A percentile compares a stretch with the other conserved stretches of the same genome.
Conservation (phyloP, 2,888 invertebrate genomes). For the Watsonalla binaria region DNA sequence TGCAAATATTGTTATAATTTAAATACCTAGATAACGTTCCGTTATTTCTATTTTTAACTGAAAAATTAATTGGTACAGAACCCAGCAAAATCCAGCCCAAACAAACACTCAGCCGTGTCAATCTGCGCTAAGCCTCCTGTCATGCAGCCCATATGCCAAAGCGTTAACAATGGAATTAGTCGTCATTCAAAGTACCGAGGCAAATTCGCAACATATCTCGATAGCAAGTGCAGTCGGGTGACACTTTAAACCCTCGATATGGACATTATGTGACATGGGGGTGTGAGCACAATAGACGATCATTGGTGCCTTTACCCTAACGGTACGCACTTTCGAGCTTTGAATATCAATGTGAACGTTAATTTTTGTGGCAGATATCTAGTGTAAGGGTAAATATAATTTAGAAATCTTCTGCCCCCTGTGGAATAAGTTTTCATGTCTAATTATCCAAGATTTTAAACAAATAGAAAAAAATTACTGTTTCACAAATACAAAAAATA, state of each 20-base stretch:
- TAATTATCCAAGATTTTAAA: no score
- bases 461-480: no score
- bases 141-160: conserved; percentile 68
- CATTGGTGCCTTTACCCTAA: conserved; percentile 59
- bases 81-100: conserved; percentile 12
- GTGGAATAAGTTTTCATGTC: no score
- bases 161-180: conserved; percentile 75
- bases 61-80: neutral
- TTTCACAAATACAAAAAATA: no score
- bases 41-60: no score
- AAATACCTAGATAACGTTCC: no score
- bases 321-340: conserved; percentile 28
- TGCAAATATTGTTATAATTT: no score
- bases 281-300: conserved; percentile 59
- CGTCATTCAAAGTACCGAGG: conserved; percentile 70
- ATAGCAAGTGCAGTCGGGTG: conserved; percentile 73
- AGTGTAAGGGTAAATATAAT: no score
- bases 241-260: conserved; percentile 73
- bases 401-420: no score
- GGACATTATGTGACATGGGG: conserved; percentile 69
- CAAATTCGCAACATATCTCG: conserved; percentile 66
- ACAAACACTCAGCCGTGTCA: conserved; percentile 37
- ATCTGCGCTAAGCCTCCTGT: conserved; percentile 52
- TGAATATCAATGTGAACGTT: conserved; percentile 26
- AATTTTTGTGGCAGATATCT: conserved; percentile 10